Evolutionary conservation across 1,140 invertebrate species (phyloP), one percentile per base, ranked within the genome.

Genomic region (Geopemphigus sp.): DNA sequence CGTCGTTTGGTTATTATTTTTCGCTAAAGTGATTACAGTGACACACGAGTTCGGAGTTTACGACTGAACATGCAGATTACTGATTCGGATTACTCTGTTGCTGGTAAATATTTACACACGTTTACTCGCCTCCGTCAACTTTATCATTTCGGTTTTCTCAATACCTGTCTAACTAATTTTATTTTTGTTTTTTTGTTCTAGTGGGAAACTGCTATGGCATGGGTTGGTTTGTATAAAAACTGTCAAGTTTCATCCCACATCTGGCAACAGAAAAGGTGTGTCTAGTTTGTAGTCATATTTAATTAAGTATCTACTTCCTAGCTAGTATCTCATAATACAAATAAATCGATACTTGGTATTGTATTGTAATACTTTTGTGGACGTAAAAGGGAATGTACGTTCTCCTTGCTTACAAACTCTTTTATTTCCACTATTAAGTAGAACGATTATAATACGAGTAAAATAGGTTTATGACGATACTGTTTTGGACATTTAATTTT

Each of bases 141-240:
- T 61, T 61, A 26, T 59, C 24, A n/a, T 39, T 39, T 39, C 8
- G 32, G 32, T 4, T 39, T 39, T 39, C 8, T 39, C 11, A 50
- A 50, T 50, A 50, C 47, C 47, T 12, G 14, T 1, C 47, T 50
- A 50, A 50, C 12, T 50, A 50, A 50, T 45, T 45, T 24, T 24
- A 50, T 50, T 47, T 47, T 17, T 15, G 26, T 68, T 17, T 8
- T 47, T 50, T 68, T 73, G 5, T 73, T 73, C 50, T n/a, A 73
- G 70, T 54, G 47, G 70, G 54, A 73, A 73, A 73, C 70, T 73
- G 26, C 70, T n/a, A 73, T 73, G 70, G 70, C 70, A 73, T 73
- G 11, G 54, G 54, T 32, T 22, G 26, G 70, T 26, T 73, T n/a
- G n/a, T 57, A 57, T 56, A 56, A 29, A 17, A 50, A 68, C 66